Percentiles rank a stretch among this genome's conserved stretches.
Evolutionary conservation across 2,797 vertebrate genomes (phyloP).

Genomic region (Gymnoscopelus microlampas): DNA sequence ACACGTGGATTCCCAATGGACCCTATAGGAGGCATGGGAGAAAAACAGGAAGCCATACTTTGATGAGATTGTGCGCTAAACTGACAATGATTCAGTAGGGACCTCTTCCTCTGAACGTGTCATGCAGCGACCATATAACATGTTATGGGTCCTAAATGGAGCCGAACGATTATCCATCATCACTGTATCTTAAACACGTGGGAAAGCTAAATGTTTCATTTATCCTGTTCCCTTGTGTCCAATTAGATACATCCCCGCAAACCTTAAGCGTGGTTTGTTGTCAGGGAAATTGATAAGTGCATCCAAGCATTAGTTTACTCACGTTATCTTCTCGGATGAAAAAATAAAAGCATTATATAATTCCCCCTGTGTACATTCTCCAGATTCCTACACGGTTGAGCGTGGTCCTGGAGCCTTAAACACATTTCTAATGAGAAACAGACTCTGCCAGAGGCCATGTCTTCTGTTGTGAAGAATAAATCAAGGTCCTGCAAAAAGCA

Average conservation of each 20-base stretch:
- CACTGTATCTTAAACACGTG: slow-evolving; percentile 23
- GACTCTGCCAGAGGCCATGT: slow-evolving; percentile 31
- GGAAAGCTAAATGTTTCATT: slow-evolving; percentile 31
- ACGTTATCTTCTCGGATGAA: slow-evolving; percentile 25
- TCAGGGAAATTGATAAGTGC: slow-evolving; percentile 20
- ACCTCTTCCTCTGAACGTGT: slow-evolving; percentile 22
- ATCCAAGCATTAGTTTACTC: slow-evolving; percentile 52
- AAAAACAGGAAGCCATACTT: slow-evolving; percentile 70
- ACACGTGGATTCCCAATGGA: slow-evolving; percentile 61
- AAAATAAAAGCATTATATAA: slow-evolving; percentile 45
- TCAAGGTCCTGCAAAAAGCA: slow-evolving; percentile 34
- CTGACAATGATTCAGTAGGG: slow-evolving; percentile 38
- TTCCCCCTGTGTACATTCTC: slow-evolving; percentile 51
- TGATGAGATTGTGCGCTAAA: slow-evolving; percentile 57
- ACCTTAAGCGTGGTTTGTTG: slow-evolving; percentile 5
- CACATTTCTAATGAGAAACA: slow-evolving; percentile 54
- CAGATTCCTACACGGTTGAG: slow-evolving; percentile 58
- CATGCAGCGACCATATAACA: slow-evolving; percentile 38
- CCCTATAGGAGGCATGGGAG: slow-evolving; percentile 30
- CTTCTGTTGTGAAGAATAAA: slow-evolving; percentile 39
- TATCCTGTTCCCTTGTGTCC: slow-evolving; percentile 23
- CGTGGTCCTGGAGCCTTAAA: slow-evolving; percentile 45
- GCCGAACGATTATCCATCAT: slow-evolving; percentile 24
- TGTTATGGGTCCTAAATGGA: slow-evolving; percentile 29
- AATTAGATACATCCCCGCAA: neutral